A percentile compares a stretch with the other conserved stretches of the same genome.
These are phyloP conservation scores for Tangara arthus DNA, from an alignment of 2,797 vertebrate genomes.

Conservation along the genomic window DNA sequence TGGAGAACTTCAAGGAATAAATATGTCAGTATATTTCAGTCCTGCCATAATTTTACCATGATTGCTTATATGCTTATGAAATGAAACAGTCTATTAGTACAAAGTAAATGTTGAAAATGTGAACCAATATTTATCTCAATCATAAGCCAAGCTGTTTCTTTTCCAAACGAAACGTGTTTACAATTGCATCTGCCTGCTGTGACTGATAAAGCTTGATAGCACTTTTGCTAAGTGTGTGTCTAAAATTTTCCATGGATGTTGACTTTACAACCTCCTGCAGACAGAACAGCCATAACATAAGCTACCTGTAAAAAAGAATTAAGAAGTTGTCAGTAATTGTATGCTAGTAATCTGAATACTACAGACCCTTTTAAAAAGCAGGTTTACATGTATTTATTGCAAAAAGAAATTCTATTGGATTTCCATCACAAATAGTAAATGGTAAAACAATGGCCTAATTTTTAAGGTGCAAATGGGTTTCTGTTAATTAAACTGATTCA, in stretches of 20 bases:
- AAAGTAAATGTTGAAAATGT: conserved; percentile 40
- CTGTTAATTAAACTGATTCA: not conserved
- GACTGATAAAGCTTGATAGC: not conserved
- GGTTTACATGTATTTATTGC: not conserved
- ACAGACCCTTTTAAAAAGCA: not conserved
- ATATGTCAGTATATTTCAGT: conserved; percentile 4
- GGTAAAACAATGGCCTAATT: not conserved
- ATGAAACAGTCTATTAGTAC: conserved; percentile 44
- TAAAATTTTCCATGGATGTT: not conserved
- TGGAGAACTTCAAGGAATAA: conserved; percentile 39
- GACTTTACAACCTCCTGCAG: not conserved
- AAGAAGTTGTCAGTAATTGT: not conserved
- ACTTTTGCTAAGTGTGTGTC: not conserved
- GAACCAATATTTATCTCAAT: conserved; percentile 34
- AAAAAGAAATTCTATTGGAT: not conserved
- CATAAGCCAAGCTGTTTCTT: conserved; percentile 27
- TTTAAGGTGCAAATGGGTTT: not conserved
- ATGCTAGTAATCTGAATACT: not conserved
- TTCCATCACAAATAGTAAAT: not conserved
- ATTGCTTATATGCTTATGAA: conserved; percentile 47
- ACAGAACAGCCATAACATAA: not conserved
- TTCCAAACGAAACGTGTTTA: conserved; percentile 30
- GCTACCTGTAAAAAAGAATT: not conserved
- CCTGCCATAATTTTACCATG: conserved; percentile 19
- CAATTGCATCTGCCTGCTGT: not conserved